Evolutionary conservation across 92 coral and sea anemone species (phyloP), one percentile per base, ranked within the genome.

Genomic region (Phymanthus crucifer): DNA sequence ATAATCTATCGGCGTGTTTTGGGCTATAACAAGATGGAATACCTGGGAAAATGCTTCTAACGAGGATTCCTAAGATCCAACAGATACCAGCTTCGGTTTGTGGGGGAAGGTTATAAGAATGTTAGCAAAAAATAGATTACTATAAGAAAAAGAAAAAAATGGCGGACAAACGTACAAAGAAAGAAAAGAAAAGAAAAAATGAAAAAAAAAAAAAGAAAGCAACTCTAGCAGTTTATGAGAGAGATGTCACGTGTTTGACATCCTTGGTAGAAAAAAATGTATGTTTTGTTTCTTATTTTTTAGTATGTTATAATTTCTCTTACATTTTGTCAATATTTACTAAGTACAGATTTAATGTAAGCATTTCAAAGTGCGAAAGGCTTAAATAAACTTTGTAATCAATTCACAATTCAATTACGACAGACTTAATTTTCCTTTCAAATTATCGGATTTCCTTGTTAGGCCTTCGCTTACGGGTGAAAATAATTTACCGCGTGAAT

Each of bases 381-480:
- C 12, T 23, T 27, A 27, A 29, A 61, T 61, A 17, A 61, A 24
- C 14, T n/a, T 26, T 61, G 68, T 61, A 61, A 29, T 34, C 34
- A 61, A 18, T 61, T 12, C 11, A 27, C n/a, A 77, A 77, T 77
- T 70, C 65, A 76, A 76, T 76, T 34, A 54, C 14, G 1, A 58
- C 70, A 16, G 70, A 58, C 26, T 54, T 54, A 75, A 52, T 64
- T 76, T 61, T 70, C 36, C 68, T 19, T 77, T 24, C 46, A 29
- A 18, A 50, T 77, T 37, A 64, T 77, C 72, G n/a, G 81, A 77
- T 77, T 77, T 36, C 18, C 71, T 33, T 38, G 72, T 64, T 64
- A 70, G 67, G 57, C 13, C 57, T n/a, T 61, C 81, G 72, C 81
- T 77, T 37, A 61, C 40, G 72, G 72, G 56, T 52, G 64, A 9